These are phyloP conservation scores for Dryococelus australis DNA, from an alignment of 2,888 invertebrate species.

Conservation along the genomic window DNA sequence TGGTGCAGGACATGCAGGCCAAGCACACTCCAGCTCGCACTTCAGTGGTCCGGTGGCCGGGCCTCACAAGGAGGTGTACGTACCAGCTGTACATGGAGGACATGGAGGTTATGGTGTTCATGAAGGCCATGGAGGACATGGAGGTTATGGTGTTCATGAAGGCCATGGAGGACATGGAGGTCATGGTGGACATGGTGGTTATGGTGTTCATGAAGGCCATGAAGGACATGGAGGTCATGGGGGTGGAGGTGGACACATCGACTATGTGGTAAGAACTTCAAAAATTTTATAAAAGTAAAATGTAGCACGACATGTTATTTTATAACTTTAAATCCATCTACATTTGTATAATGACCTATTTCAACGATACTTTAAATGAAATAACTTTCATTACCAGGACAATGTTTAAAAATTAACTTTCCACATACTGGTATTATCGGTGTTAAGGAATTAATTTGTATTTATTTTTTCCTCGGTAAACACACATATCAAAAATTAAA, in stretches of 20 bases:
- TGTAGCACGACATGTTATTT: not conserved
- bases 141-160: too few relatives aligned
- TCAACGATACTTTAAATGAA: too few relatives aligned
- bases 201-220: too few relatives aligned
- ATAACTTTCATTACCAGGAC: too few relatives aligned
- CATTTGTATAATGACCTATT: too few relatives aligned
- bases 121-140: not conserved
- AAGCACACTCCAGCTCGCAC: slow-evolving; percentile 30
- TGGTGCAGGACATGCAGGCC: slow-evolving; percentile 9
- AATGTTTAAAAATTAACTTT: too few relatives aligned
- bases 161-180: slow-evolving; percentile 10
- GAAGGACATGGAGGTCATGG: not conserved
- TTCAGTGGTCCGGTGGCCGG: slow-evolving; percentile 37
- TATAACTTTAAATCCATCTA: too few relatives aligned
- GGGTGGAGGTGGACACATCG: not conserved
- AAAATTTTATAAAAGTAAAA: too few relatives aligned
- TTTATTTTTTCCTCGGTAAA: too few relatives aligned
- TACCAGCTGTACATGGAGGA: not conserved
- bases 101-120: not conserved
- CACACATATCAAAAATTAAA: too few relatives aligned
- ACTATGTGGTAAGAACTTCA: slow-evolving; percentile 5
- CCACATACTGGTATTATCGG: too few relatives aligned
- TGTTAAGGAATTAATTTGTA: too few relatives aligned
- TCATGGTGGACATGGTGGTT: not conserved
- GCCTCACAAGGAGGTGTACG: slow-evolving; percentile 9